Evolutionary conservation across 2,797 vertebrate species (phyloP).

Genomic region (Selene dorsalis): DNA sequence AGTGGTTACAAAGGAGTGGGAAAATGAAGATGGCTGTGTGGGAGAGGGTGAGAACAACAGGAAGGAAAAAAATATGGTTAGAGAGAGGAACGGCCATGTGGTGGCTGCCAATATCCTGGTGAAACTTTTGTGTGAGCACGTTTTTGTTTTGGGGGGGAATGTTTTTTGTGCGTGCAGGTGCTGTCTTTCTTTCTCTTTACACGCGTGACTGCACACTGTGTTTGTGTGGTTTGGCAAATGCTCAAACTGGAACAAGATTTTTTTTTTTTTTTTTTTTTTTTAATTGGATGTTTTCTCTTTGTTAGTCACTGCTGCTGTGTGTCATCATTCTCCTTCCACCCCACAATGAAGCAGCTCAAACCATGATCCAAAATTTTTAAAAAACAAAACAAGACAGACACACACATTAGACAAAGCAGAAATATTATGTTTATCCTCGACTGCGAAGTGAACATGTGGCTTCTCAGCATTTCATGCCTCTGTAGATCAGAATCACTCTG

Average conservation of each 20-base stretch:
- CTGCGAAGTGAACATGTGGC: constrained; percentile 5
- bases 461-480: constrained; percentile 1
- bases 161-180: constrained; percentile 30
- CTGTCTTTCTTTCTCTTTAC: constrained; percentile 38
- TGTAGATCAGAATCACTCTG: background rate
- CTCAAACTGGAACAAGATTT: constrained; percentile 25
- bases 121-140: constrained; percentile 27
- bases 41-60: constrained; percentile 41
- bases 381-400: background rate
- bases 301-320: background rate
- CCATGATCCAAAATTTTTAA: background rate
- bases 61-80: constrained; percentile 15
- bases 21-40: constrained; percentile 52
- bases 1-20: constrained; percentile 47
- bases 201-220: constrained; percentile 18
- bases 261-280: constrained; percentile 4
- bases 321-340: constrained; percentile 17
- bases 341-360: constrained; percentile 3
- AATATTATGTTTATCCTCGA: background rate
- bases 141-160: constrained; percentile 4
- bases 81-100: constrained; percentile 6
- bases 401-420: constrained; percentile 1
- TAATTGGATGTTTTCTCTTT: constrained; percentile 21
- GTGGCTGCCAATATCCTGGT: constrained; percentile 24
- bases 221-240: constrained; percentile 41